Percentiles rank a stretch among this genome's conserved stretches.
These are phyloP conservation scores for Gila orcuttii DNA, from an alignment of 2,113 vertebrate genomes.

Conservation along the genomic window DNA sequence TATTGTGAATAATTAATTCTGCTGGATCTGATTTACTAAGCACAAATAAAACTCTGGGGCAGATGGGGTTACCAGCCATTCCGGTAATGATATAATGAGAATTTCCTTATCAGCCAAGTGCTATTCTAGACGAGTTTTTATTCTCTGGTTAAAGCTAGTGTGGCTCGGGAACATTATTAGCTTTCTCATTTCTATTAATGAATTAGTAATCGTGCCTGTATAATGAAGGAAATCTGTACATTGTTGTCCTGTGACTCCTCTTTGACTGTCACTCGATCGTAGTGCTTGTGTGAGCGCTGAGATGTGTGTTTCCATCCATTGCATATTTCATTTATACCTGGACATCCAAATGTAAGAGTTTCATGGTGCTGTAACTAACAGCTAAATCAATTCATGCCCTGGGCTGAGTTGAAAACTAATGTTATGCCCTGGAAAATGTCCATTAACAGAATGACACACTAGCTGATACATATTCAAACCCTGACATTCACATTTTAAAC, in stretches of 20 bases:
- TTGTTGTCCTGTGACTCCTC: conserved; percentile 20
- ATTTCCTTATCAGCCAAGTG: conserved; percentile 2
- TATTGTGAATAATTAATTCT: conserved; percentile 4
- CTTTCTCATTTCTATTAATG: background rate
- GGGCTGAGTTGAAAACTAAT: background rate
- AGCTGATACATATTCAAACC: conserved; percentile 40
- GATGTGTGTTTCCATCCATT: conserved; percentile 14
- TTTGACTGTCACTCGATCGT: background rate
- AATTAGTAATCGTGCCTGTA: background rate
- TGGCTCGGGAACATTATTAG: background rate
- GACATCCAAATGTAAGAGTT: conserved; percentile 16
- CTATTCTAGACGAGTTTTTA: background rate
- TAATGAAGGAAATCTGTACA: conserved; percentile 20
- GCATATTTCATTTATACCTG: conserved; percentile 46
- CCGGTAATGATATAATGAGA: conserved; percentile 25
- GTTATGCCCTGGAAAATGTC: background rate
- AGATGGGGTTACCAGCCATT: background rate
- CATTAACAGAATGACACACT: conserved; percentile 16
- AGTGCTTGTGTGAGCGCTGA: background rate
- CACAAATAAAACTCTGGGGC: conserved; percentile 18
- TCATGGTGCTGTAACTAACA: background rate
- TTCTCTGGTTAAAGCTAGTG: background rate
- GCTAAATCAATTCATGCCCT: conserved; percentile 23
- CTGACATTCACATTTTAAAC: conserved; percentile 20
- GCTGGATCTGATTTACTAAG: conserved; percentile 13